Base-by-base conservation (phyloP, 2,797 vertebrate species). In the Enteromius viviparus region DNA sequence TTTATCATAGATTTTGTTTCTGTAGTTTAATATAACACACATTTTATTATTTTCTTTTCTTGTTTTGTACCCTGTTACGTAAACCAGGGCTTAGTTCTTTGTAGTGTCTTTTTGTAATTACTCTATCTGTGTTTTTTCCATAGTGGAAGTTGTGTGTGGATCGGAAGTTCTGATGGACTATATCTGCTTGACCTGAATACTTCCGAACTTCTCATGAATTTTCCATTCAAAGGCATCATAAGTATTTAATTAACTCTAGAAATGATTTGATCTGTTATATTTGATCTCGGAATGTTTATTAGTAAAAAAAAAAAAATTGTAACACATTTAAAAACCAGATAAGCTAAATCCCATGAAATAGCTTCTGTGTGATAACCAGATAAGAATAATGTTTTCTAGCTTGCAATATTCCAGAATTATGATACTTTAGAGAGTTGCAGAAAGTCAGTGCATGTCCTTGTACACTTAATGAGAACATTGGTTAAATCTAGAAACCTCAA, bases 111-210 rank as follows among this genome's bases (percentile, higher is more conserved):
- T 81, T 79, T 62, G 26, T 55, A 76, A 68, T 69, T 12, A 29
- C 8, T 68, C 26, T 69, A 69, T 71, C 62, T 79, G 53, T 70
- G 17, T 15, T 60, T 58, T 69, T 62, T 68, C 86, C 82, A 68
- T 83, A 92, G 88, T 84, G 88, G 89, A 21, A 69, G 85, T 77
- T 94, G 87, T 82, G 79, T 97, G 71, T 98, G 95, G 94, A 91
- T 98, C 76, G 97, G 96, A 89, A 97, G 95, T 87, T 91, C 93
- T 4, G 89, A 94, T 84, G 96, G 94, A n/a, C 89, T 97, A 2
- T 94, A 95, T 87, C 82, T 97, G 87, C 87, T 97, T 68, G 96
- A 97, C 90, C 42, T 95, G 88, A 93, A 94, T 75, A 95, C 92
- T 81, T 95, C 96, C 45, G 96, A 98, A 81, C 84, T 98, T 62